Evolutionary conservation across 2,888 invertebrate genomes (phyloP).

Genomic region (Meandrusa payeni): DNA sequence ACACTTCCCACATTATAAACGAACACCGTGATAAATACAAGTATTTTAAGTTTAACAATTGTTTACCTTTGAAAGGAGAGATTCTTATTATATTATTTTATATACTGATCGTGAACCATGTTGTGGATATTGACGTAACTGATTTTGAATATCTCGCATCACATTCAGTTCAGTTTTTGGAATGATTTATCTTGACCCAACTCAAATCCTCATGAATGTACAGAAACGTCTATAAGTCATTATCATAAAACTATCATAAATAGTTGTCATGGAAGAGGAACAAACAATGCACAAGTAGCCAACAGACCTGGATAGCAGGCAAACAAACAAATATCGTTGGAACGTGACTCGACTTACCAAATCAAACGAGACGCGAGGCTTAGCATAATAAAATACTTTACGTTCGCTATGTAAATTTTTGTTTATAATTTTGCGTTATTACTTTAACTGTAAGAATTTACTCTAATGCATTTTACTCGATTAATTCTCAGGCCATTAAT

Average conservation of each 20-base stretch:
- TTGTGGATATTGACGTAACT: conserved; percentile 10
- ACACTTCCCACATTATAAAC: conserved; percentile 43
- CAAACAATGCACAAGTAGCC: conserved; percentile 53
- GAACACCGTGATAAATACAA: too few species aligned
- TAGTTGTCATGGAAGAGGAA: conserved; percentile 54
- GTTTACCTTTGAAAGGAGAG: too few species aligned
- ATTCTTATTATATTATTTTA: conserved; percentile 6
- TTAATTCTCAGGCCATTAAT: conserved; percentile 79
- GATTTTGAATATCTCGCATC: conserved; percentile 8
- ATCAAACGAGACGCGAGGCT: conserved; percentile 70
- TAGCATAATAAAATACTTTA: conserved; percentile 57
- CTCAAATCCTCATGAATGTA: conserved; percentile 58
- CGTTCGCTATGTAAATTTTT: conserved; percentile 54
- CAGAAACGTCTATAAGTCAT: conserved; percentile 52
- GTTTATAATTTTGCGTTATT: conserved; percentile 62
- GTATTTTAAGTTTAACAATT: too few species aligned
- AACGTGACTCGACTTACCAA: conserved; percentile 78
- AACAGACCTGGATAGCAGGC: conserved; percentile 44
- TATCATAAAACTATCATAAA: conserved; percentile 60
- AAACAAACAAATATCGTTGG: conserved; percentile 57
- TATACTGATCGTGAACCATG: conserved; percentile 5
- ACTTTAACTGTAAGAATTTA: conserved; percentile 60
- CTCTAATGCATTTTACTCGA: conserved; percentile 79
- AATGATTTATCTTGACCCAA: conserved; percentile 28
- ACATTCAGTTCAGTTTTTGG: conserved; percentile 17